Evolutionary conservation across 2,888 invertebrate species (phyloP), one percentile per base, ranked within the genome.

Genomic region (Brenthis daphne): DNA sequence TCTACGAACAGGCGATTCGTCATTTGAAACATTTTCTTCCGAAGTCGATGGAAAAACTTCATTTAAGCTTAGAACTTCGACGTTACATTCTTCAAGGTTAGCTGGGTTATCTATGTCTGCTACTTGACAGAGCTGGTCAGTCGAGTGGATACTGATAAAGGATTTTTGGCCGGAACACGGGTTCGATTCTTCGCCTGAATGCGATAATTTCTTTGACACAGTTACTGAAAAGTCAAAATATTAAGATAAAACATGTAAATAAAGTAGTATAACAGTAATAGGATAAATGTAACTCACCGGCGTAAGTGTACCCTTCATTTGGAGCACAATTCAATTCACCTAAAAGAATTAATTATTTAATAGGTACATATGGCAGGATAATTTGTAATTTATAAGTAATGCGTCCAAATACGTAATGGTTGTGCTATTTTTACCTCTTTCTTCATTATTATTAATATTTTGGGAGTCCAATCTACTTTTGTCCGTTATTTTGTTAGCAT

Each of bases 141-240:
- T 92, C 33, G 92, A 92, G 71, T 92, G 92, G 78, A 92, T 92
- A 79, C 91, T 91, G 76, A 92, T 92, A 75, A 92, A 92, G 2
- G 92, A 91, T 75, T 88, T 90, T 74, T 92, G 91, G 63, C 86
- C 86, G 29, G 81, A 77, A 75, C 83, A 87, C 68, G 84, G 75
- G 11, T 43, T 43, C 37, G 81, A 74, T 4, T 82, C 74, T 64
- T 81, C 86, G 66, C 78, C 81, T 8, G 85, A 79, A 8, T 76
- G 73, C 20, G 85, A 85, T 20, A 86, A 80, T 75, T 91, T 91
- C 79, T 89, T 89, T 68, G 91, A 87, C 56, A 92, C 87, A 53
- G 92, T 92, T 64, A 92, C 92, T 92, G 79, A 51, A 86, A 87
- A 57, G 48, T 51, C 67, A 57, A 3, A 24, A 6, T 11, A 43